A percentile compares a stretch with the other conserved stretches of the same genome.
Evolutionary conservation across 2,888 invertebrate species (phyloP).

Genomic region (Cephus runcator): DNA sequence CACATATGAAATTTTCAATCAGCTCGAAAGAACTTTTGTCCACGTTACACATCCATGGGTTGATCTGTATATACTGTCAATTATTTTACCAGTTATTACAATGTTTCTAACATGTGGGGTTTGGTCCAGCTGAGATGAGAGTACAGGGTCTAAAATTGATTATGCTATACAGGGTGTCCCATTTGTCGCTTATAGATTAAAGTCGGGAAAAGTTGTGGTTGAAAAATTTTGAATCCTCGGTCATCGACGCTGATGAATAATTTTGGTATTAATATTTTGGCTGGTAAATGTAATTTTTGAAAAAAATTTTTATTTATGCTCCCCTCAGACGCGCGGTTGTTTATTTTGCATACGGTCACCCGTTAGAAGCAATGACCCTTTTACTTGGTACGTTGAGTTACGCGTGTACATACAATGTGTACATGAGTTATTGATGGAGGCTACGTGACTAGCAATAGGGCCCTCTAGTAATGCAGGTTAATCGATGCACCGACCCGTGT

Average conservation of each 20-base stretch:
- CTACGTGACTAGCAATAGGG: slow-evolving; percentile 41
- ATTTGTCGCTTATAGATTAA: not conserved
- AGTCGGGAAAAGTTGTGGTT: not conserved
- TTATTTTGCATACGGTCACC: not conserved
- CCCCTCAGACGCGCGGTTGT: slow-evolving; percentile 12
- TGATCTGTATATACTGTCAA: not conserved
- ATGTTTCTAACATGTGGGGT: not conserved
- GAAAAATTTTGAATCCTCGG: not conserved
- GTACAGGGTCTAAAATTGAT: not conserved
- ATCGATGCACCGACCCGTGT: slow-evolving; percentile 59
- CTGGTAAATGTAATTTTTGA: not conserved
- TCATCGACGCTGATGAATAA: not conserved
- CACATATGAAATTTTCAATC: slow-evolving; percentile 13
- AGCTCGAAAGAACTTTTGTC: not conserved
- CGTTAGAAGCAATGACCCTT: slow-evolving; percentile 7
- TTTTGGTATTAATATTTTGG: not conserved
- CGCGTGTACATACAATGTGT: slow-evolving; percentile 13
- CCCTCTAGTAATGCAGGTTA: slow-evolving; percentile 52
- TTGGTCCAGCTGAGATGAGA: slow-evolving; percentile 9
- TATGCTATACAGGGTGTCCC: slow-evolving; percentile 9
- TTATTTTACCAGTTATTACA: not conserved
- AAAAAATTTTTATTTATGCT: slow-evolving; percentile 14
- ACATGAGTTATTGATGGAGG: slow-evolving; percentile 44
- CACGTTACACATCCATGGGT: not conserved
- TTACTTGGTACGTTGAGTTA: slow-evolving; percentile 20